Conservation (phyloP, 2,888 invertebrate genomes). For the Zhuqinia jingwanae region DNA sequence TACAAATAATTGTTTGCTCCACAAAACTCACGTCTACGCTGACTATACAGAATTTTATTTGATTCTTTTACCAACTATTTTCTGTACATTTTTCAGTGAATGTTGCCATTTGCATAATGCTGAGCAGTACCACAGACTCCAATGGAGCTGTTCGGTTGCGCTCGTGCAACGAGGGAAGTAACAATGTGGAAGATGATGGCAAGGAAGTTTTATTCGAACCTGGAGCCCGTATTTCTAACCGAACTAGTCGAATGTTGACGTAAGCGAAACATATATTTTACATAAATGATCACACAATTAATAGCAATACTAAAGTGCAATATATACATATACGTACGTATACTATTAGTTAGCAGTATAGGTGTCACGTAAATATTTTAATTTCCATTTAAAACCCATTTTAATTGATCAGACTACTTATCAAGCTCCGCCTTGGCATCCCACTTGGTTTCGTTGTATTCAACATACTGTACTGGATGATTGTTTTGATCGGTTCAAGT, state of each 20-base stretch:
- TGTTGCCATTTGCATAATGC: constrained; percentile 39
- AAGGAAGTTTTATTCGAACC: constrained; percentile 55
- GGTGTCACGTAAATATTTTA: no score
- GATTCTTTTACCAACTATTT: neutral
- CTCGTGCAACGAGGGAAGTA: constrained; percentile 39
- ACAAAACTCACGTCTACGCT: no score
- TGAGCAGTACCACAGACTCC: constrained; percentile 31
- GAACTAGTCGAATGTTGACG: constrained; percentile 45
- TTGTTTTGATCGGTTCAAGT: constrained; percentile 72
- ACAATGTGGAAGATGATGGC: constrained; percentile 47
- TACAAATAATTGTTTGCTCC: no score
- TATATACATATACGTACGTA: no score
- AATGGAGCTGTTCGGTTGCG: constrained; percentile 55
- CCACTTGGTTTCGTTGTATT: constrained; percentile 55
- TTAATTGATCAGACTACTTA: constrained; percentile 45
- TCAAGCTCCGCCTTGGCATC: constrained; percentile 40
- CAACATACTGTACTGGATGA: constrained; percentile 73
- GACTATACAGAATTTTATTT: neutral
- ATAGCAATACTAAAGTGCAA: no score
- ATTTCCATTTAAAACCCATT: no score
- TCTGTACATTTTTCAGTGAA: constrained; percentile 34
- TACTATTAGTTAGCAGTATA: no score
- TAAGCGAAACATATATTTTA: constrained; percentile 12
- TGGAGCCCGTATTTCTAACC: constrained; percentile 2
- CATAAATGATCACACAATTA: no score